Evolutionary conservation across 1,140 invertebrate species (phyloP).

Genomic region (Venturia canescens): DNA sequence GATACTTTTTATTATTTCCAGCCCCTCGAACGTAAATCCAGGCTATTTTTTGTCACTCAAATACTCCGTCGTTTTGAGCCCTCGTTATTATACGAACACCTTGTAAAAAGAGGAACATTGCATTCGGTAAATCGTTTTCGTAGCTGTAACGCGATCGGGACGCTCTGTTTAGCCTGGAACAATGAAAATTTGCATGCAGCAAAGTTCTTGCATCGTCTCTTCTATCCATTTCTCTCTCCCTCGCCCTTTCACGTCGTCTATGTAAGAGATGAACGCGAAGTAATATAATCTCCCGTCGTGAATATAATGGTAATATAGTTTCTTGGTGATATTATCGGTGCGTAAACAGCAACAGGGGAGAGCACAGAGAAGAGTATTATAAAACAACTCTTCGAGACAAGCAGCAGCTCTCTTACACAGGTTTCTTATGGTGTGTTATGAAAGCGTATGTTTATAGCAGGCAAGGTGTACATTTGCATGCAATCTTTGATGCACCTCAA

Average conservation of each 20-base stretch:
- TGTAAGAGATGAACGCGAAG: neutral
- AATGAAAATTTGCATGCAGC: conserved; percentile 38
- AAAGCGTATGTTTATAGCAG: conserved; percentile 3
- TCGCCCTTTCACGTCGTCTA: neutral
- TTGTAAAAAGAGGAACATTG: neutral
- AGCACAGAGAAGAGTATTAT: neutral
- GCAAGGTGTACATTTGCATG: conserved; percentile 30
- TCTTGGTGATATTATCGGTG: conserved; percentile 36
- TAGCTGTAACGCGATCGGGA: conserved; percentile 21
- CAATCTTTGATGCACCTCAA: neutral
- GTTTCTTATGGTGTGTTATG: conserved; percentile 9
- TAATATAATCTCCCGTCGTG: conserved; percentile 30
- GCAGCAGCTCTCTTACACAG: conserved; percentile 17
- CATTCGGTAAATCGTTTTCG: neutral
- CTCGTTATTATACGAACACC: neutral
- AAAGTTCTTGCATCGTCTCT: neutral
- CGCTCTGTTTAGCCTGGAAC: conserved; percentile 36
- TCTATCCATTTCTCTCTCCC: conserved; percentile 8
- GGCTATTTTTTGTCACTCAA: neutral
- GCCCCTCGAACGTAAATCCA: neutral
- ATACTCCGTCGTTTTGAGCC: neutral
- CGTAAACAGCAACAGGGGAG: conserved; percentile 17
- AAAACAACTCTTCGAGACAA: conserved; percentile 27
- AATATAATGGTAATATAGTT: conserved; percentile 36
- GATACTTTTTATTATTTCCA: too few relatives aligned